Evolutionary conservation across 2,888 invertebrate species (phyloP), one percentile per base, ranked within the genome.

Genomic region (Lypha dubia): DNA sequence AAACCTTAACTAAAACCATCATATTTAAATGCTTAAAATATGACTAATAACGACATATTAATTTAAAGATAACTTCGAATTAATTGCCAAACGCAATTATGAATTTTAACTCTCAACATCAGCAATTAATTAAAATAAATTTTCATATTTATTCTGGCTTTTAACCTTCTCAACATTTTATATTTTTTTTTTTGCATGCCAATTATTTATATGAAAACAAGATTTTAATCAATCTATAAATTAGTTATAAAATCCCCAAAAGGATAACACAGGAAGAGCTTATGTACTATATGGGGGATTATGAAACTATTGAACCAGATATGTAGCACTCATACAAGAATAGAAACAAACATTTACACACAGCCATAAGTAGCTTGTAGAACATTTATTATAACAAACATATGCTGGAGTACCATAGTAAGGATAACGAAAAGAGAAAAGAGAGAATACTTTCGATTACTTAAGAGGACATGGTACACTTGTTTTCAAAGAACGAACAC

Each of bases 181-280:
- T 11, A 8, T 44, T 1, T 32, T 41, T 22, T 6, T 11, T 4
- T 44, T 58, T 28, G 11, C 20, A 22, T 56, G 49, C 35, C 38
- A 38, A 38, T 22, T 22, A 62, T 67, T 32, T 46, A 35, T n/a
- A 46, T 9, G 7, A 6, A 49, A 35, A 60, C 35, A 53, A 44
- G 58, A 51, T 58, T 75, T 68, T 62, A 81, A 81, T 68, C 74
- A 81, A 81, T 81, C 53, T 81, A 81, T 74, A 81, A 75, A 67
- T 81, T 74, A 60, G 68, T 68, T 68, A n/a, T n/a, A 35, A 75
- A 74, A 74, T 68, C 51, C 74, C 74, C 80, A 32, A 75, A 75
- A 68, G 68, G 35, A 62, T 74, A 68, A 44, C 77, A 44, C 77
- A 70, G 51, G 46, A 60, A 9, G 38, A 63, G 60, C 56, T 70